These are phyloP conservation scores for Helicoverpa zea DNA, from an alignment of 1,140 invertebrate species.

Conservation along the genomic window DNA sequence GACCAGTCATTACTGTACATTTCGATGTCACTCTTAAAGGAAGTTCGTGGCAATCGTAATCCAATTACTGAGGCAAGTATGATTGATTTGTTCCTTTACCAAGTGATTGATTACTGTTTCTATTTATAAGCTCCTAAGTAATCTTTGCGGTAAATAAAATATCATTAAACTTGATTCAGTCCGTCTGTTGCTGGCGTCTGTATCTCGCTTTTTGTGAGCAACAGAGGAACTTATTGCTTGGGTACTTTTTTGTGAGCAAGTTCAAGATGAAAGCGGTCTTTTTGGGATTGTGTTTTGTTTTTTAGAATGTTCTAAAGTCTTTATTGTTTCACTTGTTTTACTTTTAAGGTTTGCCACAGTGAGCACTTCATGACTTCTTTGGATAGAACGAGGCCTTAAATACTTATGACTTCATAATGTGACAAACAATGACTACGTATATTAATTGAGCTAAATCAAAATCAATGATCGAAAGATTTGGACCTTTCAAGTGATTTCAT, in stretches of 20 bases:
- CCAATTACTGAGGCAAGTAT: conserved; percentile 13
- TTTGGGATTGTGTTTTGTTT: neutral
- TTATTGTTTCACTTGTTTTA: no score
- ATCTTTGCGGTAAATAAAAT: conserved; percentile 9
- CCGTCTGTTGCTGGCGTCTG: neutral
- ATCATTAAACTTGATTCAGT: neutral
- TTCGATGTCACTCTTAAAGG: conserved; percentile 14
- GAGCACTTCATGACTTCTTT: no score
- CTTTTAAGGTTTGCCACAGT: no score
- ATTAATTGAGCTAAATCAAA: no score
- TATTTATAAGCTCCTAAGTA: neutral
- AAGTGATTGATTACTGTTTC: conserved; percentile 22
- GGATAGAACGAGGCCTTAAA: no score
- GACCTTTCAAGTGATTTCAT: no score
- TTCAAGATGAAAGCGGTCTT: no score
- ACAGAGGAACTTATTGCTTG: no score
- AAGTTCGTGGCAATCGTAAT: conserved; percentile 9
- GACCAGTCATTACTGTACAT: neutral
- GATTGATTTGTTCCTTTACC: conserved; percentile 2
- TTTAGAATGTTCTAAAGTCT: neutral
- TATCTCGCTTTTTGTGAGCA: neutral
- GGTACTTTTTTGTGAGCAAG: no score
- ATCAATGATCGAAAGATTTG: no score
- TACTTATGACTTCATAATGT: no score
- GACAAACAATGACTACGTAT: no score